These are phyloP conservation scores for Sebastes minor DNA, from an alignment of 2,797 vertebrate genomes.

Conservation along the genomic window DNA sequence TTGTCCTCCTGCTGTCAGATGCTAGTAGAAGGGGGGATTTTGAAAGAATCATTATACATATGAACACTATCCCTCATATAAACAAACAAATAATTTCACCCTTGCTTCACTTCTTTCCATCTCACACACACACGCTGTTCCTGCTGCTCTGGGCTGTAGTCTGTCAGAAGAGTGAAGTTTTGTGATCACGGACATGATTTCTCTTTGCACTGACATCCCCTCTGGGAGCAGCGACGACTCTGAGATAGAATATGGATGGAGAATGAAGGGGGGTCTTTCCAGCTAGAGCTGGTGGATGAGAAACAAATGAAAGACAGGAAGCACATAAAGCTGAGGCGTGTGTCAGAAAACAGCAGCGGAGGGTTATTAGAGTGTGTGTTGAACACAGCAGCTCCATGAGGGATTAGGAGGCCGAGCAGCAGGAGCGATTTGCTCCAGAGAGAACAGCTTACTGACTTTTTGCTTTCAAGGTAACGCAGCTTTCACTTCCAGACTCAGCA, in stretches of 20 bases:
- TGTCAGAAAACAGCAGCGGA: conserved; percentile 62
- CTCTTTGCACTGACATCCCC: conserved; percentile 56
- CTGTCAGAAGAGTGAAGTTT: conserved; percentile 46
- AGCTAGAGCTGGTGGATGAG: conserved; percentile 38
- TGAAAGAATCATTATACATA: conserved; percentile 26
- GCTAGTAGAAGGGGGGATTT: conserved; percentile 21
- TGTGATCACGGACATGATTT: conserved; percentile 50
- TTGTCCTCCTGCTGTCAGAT: conserved; percentile 47
- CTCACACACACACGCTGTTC: not conserved
- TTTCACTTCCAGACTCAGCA: conserved; percentile 28
- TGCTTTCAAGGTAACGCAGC: conserved; percentile 53
- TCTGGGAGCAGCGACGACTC: conserved; percentile 40
- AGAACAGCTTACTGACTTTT: conserved; percentile 36
- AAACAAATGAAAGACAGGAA: conserved; percentile 64
- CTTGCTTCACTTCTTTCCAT: not conserved
- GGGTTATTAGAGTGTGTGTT: conserved; percentile 51
- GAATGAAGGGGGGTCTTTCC: not conserved
- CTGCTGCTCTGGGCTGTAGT: conserved; percentile 15
- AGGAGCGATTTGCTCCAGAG: conserved; percentile 41
- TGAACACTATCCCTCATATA: not conserved
- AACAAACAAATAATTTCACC: conserved; percentile 34
- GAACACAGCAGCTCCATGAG: conserved; percentile 54
- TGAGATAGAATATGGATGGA: conserved; percentile 35
- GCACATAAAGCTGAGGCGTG: conserved; percentile 46
- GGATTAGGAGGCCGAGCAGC: conserved; percentile 55